Percentiles rank a stretch among this genome's conserved stretches.
These are phyloP conservation scores for Gallinago undulata DNA, from an alignment of 2,113 vertebrate species.

Conservation along the genomic window DNA sequence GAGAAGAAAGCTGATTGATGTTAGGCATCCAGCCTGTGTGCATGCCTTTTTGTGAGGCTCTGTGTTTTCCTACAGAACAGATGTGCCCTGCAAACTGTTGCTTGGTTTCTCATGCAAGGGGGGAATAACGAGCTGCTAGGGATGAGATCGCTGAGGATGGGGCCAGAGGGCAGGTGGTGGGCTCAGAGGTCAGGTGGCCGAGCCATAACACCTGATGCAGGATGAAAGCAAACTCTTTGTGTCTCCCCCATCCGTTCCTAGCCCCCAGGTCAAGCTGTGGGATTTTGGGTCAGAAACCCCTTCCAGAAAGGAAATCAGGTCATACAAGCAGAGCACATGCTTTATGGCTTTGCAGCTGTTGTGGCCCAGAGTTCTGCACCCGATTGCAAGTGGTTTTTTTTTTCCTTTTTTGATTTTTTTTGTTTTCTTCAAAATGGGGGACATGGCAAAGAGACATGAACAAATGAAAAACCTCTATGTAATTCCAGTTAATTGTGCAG, in stretches of 20 bases:
- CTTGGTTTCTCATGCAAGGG: background rate
- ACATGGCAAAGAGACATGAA: background rate
- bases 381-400: fast-evolving
- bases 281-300: background rate
- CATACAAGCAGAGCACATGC: fast-evolving
- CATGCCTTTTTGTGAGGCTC: background rate
- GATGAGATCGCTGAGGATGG: background rate
- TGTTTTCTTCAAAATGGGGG: background rate
- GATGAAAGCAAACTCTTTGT: background rate
- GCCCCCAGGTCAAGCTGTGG: background rate
- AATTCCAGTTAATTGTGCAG: background rate
- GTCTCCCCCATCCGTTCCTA: background rate
- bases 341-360: background rate
- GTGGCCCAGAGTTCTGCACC: background rate
- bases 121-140: background rate
- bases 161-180: background rate
- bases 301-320: background rate
- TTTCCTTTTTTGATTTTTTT: too few species aligned
- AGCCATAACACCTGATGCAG: background rate
- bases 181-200: background rate
- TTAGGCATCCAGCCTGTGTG: background rate
- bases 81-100: background rate
- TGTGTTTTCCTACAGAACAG: background rate
- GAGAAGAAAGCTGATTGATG: background rate
- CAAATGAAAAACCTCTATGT: background rate